Evolutionary conservation across 2,113 vertebrate species (phyloP).

Genomic region (Rutilus rutilus): DNA sequence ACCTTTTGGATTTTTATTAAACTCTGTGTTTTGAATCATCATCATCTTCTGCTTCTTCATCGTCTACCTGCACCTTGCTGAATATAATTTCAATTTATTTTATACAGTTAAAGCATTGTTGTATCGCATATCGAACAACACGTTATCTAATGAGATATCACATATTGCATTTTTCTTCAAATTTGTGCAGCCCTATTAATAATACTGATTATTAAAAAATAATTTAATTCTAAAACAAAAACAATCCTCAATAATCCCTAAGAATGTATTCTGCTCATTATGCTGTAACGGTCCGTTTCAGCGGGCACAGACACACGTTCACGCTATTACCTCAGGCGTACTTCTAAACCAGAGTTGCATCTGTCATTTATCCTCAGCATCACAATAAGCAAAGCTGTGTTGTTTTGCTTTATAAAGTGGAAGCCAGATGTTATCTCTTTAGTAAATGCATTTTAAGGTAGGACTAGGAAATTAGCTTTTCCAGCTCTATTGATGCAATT

Average conservation of each 20-base stretch:
- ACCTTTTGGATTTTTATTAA: too few species aligned
- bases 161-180: too few species aligned
- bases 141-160: too few species aligned
- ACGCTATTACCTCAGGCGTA: constrained; percentile 23
- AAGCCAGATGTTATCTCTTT: constrained; percentile 54
- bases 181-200: too few species aligned
- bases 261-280: not conserved
- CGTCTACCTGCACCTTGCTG: too few species aligned
- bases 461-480: constrained; percentile 23
- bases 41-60: too few species aligned
- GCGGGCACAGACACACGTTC: constrained; percentile 29
- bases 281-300: constrained; percentile 37
- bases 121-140: too few species aligned
- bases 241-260: not conserved
- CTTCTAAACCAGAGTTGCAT: constrained; percentile 54
- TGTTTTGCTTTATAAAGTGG: constrained; percentile 21
- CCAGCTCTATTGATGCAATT: constrained; percentile 14
- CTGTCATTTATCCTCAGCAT: constrained; percentile 48
- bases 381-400: constrained; percentile 34
- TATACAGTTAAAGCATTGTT: too few species aligned
- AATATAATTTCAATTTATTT: too few species aligned
- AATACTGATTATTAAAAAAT: too few species aligned
- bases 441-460: constrained; percentile 37
- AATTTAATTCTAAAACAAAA: not conserved
- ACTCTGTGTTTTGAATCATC: too few species aligned